phyloP scores from a whole-genome alignment of 92 coral and sea anemone species.

The Anthopleura xanthogrammica region DNA sequence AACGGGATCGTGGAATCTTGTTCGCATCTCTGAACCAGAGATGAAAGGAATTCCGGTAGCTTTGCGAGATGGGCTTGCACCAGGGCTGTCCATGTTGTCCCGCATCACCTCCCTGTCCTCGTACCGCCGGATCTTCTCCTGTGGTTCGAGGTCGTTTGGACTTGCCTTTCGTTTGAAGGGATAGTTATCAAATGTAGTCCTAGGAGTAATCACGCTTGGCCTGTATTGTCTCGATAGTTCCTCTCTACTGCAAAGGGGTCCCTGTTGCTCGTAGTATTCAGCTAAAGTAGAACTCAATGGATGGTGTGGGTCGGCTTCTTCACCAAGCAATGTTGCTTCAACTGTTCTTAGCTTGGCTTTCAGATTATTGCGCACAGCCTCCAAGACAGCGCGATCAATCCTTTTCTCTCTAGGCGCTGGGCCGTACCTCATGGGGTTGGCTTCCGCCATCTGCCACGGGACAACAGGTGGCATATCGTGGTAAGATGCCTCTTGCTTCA shows the following conservation, averaged over 20 bases:
- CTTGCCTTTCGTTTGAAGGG: constrained; percentile 30
- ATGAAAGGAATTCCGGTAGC: neutral
- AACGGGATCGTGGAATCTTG: neutral
- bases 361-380: constrained; percentile 37
- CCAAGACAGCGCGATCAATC: constrained; percentile 31
- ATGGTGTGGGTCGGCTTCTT: constrained; percentile 18
- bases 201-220: constrained; percentile 40
- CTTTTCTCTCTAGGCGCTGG: constrained; percentile 17
- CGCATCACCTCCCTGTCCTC: neutral
- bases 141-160: constrained; percentile 44
- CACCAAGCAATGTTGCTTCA: constrained; percentile 35
- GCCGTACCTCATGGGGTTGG: constrained; percentile 20
- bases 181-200: constrained; percentile 11
- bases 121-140: neutral
- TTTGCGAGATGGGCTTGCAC: neutral
- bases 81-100: neutral
- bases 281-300: constrained; percentile 16
- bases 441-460: constrained; percentile 26
- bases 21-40: neutral
- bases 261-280: constrained; percentile 12
- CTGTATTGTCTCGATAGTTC: constrained; percentile 9
- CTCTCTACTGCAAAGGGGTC: neutral
- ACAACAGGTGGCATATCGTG: constrained; percentile 15
- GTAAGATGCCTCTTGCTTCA: constrained; percentile 20
- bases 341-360: constrained; percentile 31